phyloP scores from a whole-genome alignment of 2,113 vertebrate genomes.

The Lipophrys pholis region DNA sequence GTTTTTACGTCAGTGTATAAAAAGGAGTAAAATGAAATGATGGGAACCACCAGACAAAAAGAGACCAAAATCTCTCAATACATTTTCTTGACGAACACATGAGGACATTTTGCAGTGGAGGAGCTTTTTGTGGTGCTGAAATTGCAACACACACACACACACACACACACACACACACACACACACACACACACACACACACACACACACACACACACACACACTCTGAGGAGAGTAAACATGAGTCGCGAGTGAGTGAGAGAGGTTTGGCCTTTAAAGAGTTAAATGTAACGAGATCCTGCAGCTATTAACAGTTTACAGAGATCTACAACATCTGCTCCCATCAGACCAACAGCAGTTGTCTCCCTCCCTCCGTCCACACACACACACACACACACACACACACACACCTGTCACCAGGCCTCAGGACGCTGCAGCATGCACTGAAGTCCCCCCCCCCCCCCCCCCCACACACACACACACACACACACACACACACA shows the following conservation, averaged over 20 bases:
- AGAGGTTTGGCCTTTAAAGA: constrained; percentile 60
- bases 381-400: constrained; percentile 17
- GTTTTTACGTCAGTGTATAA: too few species aligned
- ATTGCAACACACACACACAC: background rate
- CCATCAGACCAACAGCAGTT: constrained; percentile 77
- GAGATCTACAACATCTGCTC: constrained; percentile 82
- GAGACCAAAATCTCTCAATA: too few species aligned
- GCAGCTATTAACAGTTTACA: constrained; percentile 82
- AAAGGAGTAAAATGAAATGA: too few species aligned
- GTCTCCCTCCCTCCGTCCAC: constrained; percentile 61
- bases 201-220: too few species aligned
- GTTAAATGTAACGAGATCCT: constrained; percentile 81
- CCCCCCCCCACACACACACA: too few species aligned
- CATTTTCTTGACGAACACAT: too few species aligned
- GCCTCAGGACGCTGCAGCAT: constrained; percentile 51
- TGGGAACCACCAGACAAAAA: too few species aligned
- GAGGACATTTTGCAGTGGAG: too few species aligned
- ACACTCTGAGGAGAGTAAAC: background rate
- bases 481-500: too few species aligned
- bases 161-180: too few species aligned
- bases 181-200: too few species aligned
- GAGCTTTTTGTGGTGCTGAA: background rate
- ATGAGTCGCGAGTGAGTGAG: background rate
- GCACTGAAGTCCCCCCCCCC: constrained; percentile 11
- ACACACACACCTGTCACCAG: constrained; percentile 72